These are phyloP conservation scores for Scarus forsteni DNA, from an alignment of 2,797 vertebrate genomes.

Conservation along the genomic window DNA sequence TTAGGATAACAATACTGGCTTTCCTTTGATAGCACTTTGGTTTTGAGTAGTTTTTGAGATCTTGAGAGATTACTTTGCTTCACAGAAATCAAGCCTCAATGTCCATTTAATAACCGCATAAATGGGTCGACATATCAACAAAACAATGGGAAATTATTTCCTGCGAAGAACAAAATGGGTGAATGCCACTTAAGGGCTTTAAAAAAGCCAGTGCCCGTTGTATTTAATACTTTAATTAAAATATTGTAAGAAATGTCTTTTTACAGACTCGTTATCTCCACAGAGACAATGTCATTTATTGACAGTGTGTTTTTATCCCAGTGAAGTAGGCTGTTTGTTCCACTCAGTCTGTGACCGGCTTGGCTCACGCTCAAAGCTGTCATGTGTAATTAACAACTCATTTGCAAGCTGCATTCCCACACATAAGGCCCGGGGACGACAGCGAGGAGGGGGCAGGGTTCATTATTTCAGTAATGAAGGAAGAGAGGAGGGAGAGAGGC, in stretches of 20 bases:
- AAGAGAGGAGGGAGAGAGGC: slow-evolving; percentile 14
- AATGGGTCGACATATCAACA: too few species aligned
- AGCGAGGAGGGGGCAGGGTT: slow-evolving; percentile 28
- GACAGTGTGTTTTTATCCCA: slow-evolving; percentile 38
- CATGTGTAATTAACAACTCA: slow-evolving; percentile 81
- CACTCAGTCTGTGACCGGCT: slow-evolving; percentile 57
- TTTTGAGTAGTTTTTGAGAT: too few species aligned
- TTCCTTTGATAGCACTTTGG: too few species aligned
- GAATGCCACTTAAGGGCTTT: not conserved
- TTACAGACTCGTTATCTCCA: slow-evolving; percentile 13
- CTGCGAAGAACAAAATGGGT: too few species aligned
- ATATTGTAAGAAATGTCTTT: not conserved
- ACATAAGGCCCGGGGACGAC: slow-evolving; percentile 59
- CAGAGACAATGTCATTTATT: slow-evolving; percentile 21
- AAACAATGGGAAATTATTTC: too few species aligned
- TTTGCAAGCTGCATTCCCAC: slow-evolving; percentile 55
- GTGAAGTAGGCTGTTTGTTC: slow-evolving; percentile 67
- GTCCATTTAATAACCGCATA: too few species aligned
- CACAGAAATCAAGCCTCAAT: too few species aligned
- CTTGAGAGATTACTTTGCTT: too few species aligned
- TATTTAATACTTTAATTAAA: slow-evolving; percentile 6
- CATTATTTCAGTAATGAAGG: slow-evolving; percentile 78
- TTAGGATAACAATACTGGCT: too few species aligned
- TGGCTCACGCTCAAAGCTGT: slow-evolving; percentile 76
- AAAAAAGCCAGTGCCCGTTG: not conserved